These are phyloP conservation scores for Piaya cayana DNA, from an alignment of 2,113 vertebrate genomes.

Conservation along the genomic window DNA sequence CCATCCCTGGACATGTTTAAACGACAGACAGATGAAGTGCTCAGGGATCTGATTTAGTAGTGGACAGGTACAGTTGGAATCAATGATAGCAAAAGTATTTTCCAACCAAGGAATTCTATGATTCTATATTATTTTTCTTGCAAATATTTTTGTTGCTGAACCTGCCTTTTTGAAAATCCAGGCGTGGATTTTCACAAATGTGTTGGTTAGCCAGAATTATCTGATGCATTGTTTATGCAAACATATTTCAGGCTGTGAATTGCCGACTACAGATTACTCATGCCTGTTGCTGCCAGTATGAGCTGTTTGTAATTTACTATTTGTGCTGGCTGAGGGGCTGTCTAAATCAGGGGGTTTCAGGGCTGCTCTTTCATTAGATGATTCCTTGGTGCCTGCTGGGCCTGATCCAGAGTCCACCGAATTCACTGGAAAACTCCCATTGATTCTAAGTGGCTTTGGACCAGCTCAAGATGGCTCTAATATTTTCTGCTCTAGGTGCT, in stretches of 20 bases:
- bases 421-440: background rate
- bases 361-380: background rate
- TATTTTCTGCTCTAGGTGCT: background rate
- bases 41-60: too few species aligned
- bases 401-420: background rate
- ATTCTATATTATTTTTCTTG: background rate
- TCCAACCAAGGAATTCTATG: too few species aligned
- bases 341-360: background rate
- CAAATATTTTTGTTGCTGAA: conserved; percentile 17
- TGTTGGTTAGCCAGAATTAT: conserved; percentile 47
- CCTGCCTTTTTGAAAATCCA: background rate
- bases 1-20: too few species aligned
- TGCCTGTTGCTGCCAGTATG: conserved; percentile 39
- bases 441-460: background rate
- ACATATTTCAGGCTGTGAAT: conserved; percentile 19
- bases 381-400: background rate
- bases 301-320: conserved; percentile 30
- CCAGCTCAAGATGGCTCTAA: background rate
- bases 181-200: conserved; percentile 40
- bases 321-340: conserved; percentile 38
- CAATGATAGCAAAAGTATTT: too few species aligned
- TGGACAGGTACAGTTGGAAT: too few species aligned
- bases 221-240: conserved; percentile 32
- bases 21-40: too few species aligned
- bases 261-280: conserved; percentile 34